Base-by-base conservation (phyloP, 2,113 vertebrate genomes). In the Ranitomeya imitator region DNA sequence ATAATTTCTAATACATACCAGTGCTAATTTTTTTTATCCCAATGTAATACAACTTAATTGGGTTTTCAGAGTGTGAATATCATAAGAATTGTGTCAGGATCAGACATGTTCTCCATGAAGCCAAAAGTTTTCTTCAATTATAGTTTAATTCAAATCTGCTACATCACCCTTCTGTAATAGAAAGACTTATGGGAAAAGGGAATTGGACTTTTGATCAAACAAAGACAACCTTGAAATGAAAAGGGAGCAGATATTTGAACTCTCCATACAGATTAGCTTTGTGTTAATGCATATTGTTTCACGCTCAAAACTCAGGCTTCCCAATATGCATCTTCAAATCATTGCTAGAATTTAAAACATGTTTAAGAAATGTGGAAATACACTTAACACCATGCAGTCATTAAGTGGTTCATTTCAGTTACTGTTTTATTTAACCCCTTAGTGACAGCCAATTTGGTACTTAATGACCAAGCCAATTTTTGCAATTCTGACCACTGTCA, bases 191-290 rank as follows among this genome's bases (percentile, higher is more conserved):
- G 59, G 51, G 80, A 82, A 63, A 15, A 82, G 61, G 81, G 81
- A 83, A 83, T 83, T 67, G 26, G 19, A 51, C 61, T 83, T 67
- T 63, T 54, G 81, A 83, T 67, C 37, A 83, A 69, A 65, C 37
- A 83, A 83, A 83, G 81, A 83, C 81, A 83, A 83, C 61, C 61
- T 83, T 83, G 81, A 83, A 67, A 83, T 67, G 16, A 82, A 82
- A 82, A 5, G 18, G 81, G 52, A 61, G 54, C 10, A n/a, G 19
- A 67, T 83, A 19, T 67, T 2, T n/a, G 60, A 83, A 67, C 37
- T 3, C 21, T 54, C 19, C 63, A 54, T 69, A 67, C 61, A 54
- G 61, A 83, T 67, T 67, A 83, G 37, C 16, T 51, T 83, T 69
- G 4, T 52, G 61, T 83, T 83, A 69, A 67, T 65, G 26, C 63